Conservation (phyloP, 1,140 invertebrate genomes). For the Diorhabda elongata region DNA sequence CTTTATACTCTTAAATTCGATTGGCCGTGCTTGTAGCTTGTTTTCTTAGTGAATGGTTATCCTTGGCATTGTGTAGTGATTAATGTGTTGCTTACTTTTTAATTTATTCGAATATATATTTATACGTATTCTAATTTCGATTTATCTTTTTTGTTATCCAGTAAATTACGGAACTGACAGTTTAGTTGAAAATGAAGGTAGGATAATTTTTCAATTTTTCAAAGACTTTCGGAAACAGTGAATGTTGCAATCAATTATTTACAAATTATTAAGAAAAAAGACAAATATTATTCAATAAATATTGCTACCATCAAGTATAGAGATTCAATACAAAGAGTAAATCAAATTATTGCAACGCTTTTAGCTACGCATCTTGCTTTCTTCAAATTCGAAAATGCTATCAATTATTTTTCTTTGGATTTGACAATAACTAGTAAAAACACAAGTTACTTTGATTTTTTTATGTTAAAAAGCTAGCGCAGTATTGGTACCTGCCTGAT, state of each 20-base stretch:
- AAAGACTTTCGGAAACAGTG: not conserved
- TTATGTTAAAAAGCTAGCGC: no score
- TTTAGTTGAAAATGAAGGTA: slow-evolving; percentile 50
- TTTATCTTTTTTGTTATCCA: slow-evolving; percentile 33
- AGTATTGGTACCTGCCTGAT: no score
- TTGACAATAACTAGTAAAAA: no score
- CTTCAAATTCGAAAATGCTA: no score
- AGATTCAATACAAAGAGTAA: no score
- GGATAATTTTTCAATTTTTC: slow-evolving; percentile 16
- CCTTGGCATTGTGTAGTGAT: slow-evolving; percentile 44
- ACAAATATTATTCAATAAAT: no score
- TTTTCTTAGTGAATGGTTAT: slow-evolving; percentile 13
- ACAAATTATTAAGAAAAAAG: no score
- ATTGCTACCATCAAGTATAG: no score
- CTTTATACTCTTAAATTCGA: not conserved
- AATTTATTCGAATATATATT: not conserved
- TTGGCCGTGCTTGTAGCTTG: not conserved
- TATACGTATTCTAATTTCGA: slow-evolving; percentile 13
- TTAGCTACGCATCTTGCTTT: no score
- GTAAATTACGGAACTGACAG: slow-evolving; percentile 42
- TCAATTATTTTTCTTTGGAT: no score
- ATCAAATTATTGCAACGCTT: no score
- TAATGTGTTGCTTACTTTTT: slow-evolving; percentile 14
- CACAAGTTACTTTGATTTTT: no score
- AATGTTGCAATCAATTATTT: slow-evolving; percentile 16